phyloP scores from a whole-genome alignment of 2,888 invertebrate species.

The Diabrotica balteata region DNA sequence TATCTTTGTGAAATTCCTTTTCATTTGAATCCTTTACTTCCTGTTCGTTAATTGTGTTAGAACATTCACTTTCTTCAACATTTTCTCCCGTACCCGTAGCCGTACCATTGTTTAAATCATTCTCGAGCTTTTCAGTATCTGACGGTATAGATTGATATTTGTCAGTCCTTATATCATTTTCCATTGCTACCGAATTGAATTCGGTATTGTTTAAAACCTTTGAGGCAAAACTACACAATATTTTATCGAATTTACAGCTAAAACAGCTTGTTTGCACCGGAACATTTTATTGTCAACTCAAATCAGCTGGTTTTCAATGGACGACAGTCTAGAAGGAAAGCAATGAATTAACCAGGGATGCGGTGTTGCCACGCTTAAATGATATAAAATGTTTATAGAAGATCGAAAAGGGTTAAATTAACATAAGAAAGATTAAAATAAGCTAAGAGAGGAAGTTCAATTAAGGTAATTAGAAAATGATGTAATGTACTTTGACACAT shows the following conservation, averaged over 20 bases:
- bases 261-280: conserved; percentile 51
- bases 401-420: too few species aligned
- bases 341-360: conserved; percentile 13
- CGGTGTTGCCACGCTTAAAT: background rate
- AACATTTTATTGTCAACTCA: conserved; percentile 60
- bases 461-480: too few species aligned
- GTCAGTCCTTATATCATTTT: conserved; percentile 55
- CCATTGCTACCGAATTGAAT: conserved; percentile 50
- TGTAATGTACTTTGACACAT: too few species aligned
- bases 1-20: conserved; percentile 39
- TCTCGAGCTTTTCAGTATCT: conserved; percentile 51
- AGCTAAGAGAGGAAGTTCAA: too few species aligned
- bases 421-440: too few species aligned
- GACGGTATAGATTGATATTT: conserved; percentile 55
- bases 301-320: conserved; percentile 61
- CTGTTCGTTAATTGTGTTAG: conserved; percentile 44
- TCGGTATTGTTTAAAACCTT: conserved; percentile 43
- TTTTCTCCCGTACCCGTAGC: conserved; percentile 52
- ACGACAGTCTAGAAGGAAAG: conserved; percentile 43
- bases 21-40: conserved; percentile 39
- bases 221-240: conserved; percentile 45
- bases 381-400: too few species aligned
- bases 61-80: conserved; percentile 42
- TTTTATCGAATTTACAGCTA: conserved; percentile 52
- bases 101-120: conserved; percentile 54